Conservation (phyloP, 2,113 vertebrate species). For the Rattus norvegicus region GRCr8 NC_086019.1:216398501-216399000, state of each 20-base stretch:
- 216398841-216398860: not conserved
- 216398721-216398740: too few relatives aligned
- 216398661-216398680: not conserved
- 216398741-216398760: too few relatives aligned
- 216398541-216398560: constrained; percentile 46
- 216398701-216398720: not conserved
- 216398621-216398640: not conserved
- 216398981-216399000: not conserved
- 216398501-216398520: not conserved
- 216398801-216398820: not conserved
- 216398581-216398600: not conserved
- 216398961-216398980: not conserved
- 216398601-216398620: not conserved
- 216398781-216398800: not conserved
- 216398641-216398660: not conserved
- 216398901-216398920: not conserved
- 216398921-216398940: not conserved
- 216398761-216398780: not conserved
- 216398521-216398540: constrained; percentile 65
- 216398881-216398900: not conserved
- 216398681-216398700: not conserved
- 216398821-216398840: not conserved
- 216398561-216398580: not conserved
- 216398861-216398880: not conserved
- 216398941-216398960: not conserved